A percentile compares a stretch with the other conserved stretches of the same genome.
These are phyloP conservation scores for Syngnathus rostellatus DNA, from an alignment of 2,797 vertebrate genomes.

Conservation along the genomic window DNA sequence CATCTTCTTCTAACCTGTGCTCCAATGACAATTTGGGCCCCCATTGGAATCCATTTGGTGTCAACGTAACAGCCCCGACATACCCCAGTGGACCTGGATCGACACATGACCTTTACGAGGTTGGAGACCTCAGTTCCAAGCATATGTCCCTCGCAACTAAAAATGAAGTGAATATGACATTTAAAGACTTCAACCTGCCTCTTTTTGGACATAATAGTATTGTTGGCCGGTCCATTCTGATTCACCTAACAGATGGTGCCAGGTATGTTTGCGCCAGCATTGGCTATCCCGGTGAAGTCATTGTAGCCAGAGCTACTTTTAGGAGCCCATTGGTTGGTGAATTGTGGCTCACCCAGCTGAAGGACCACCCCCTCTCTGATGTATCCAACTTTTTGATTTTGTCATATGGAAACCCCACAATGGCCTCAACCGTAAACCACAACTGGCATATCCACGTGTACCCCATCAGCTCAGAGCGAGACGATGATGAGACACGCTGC, in stretches of 20 bases:
- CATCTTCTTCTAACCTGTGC: slow-evolving; percentile 44
- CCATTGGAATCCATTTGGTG: slow-evolving; percentile 71
- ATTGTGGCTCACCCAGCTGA: slow-evolving; percentile 66
- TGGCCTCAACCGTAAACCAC: slow-evolving; percentile 54
- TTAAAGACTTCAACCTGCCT: slow-evolving; percentile 71
- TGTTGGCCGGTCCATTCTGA: slow-evolving; percentile 72
- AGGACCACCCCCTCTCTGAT: slow-evolving; percentile 63
- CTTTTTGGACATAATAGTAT: slow-evolving; percentile 76
- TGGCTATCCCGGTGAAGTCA: slow-evolving; percentile 60
- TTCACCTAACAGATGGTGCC: slow-evolving; percentile 44
- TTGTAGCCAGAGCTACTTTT: slow-evolving; percentile 59
- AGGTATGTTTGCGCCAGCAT: slow-evolving; percentile 67
- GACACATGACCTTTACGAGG: slow-evolving; percentile 69
- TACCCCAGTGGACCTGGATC: slow-evolving; percentile 57
- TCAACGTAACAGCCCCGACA: slow-evolving; percentile 27
- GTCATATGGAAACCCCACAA: slow-evolving; percentile 48
- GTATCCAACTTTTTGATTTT: slow-evolving; percentile 70
- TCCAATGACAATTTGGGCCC: slow-evolving; percentile 66
- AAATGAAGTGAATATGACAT: slow-evolving; percentile 15
- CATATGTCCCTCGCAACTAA: slow-evolving; percentile 53
- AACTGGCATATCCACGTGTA: slow-evolving; percentile 72
- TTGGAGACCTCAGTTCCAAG: slow-evolving; percentile 69
- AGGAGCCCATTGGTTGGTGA: slow-evolving; percentile 61
- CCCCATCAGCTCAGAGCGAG: slow-evolving; percentile 68
- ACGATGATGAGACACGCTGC: slow-evolving; percentile 54